Base-by-base conservation (phyloP, 2,888 invertebrate genomes). In the Clitarchus hookeri region DNA sequence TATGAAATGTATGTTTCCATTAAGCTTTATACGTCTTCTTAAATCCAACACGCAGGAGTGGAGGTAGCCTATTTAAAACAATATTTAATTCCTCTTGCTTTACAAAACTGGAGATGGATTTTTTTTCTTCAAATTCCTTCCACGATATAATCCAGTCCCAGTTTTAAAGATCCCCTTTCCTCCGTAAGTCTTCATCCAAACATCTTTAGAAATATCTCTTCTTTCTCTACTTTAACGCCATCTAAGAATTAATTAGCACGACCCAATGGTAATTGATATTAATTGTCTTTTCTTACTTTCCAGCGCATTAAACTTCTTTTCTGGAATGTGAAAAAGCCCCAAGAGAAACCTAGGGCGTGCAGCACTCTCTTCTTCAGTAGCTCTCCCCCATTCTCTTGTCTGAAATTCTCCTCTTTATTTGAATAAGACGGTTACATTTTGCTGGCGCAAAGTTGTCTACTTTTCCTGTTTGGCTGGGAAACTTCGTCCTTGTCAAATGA, bases 261-360 rank as follows among this genome's bases (percentile, higher is more conserved):
- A 87, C 87, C 87, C 86, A 89, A 89, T 89, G 90, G 90, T 90
- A 90, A 90, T 90, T 90, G 90, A 90, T 90, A 90, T 90, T 90
- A 90, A 90, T 90, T 90, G 90, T 89, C 89, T 89, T 82, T 89
- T 90, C 89, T 90, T 89, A 89, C 90, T 90, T 90, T 90, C 89
- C 90, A 88, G 87, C 87, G 89, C 89, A 89, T 90, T 90, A 90
- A 90, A 88, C 85, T 54, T 82, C 84, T 87, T 86, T 87, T 85
- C 84, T 84, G 78, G 54, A 77, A 65, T 27, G 48, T 84, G 53
- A 53, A 84, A 54, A 23, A 77, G 77, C 44, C 82, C 13, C n/a
- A 36, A 83, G 86, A 78, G 13, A 77, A 53, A 83, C 44, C 82
- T 48, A 65, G 44, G 19, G 83, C 23, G 84, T 27, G 26, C 9